Evolutionary conservation across 2,888 invertebrate genomes (phyloP).

Genomic region (Thymelicus lineola): DNA sequence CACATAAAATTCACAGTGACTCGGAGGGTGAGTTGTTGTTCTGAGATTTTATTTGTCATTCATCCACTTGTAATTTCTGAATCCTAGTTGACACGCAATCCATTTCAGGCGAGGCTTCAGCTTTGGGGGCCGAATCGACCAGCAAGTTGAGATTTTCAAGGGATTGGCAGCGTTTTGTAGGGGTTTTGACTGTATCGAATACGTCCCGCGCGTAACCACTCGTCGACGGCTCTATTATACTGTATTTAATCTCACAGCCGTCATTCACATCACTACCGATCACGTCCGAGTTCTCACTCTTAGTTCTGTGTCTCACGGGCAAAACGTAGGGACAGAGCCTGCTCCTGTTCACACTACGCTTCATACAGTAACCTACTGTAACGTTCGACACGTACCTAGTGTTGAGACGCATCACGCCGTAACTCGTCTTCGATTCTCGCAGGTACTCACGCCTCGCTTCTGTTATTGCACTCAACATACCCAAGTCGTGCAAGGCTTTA

Average conservation of each 20-base stretch:
- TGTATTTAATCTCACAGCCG: conserved; percentile 64
- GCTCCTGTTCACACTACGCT: conserved; percentile 80
- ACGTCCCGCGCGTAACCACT: conserved; percentile 60
- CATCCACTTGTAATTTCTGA: conserved; percentile 86
- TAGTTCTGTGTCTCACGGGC: conserved; percentile 85
- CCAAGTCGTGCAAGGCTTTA: conserved; percentile 85
- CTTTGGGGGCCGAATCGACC: conserved; percentile 64
- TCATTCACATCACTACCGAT: conserved; percentile 69
- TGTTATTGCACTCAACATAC: conserved; percentile 86
- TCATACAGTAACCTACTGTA: conserved; percentile 86
- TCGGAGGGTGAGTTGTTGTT: conserved; percentile 45
- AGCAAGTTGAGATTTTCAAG: conserved; percentile 83
- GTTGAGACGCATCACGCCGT: conserved; percentile 83
- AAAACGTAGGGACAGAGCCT: conserved; percentile 86
- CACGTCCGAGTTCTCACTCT: conserved; percentile 87
- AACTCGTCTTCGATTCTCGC: conserved; percentile 77
- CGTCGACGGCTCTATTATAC: conserved; percentile 73
- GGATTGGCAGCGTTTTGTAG: conserved; percentile 86
- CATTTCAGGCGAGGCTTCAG: conserved; percentile 81
- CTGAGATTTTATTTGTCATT: conserved; percentile 67
- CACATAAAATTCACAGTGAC: conserved; percentile 39
- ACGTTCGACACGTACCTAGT: conserved; percentile 87
- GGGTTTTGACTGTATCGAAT: conserved; percentile 60
- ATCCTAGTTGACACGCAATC: conserved; percentile 87
- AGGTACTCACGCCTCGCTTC: conserved; percentile 85